Evolutionary conservation across 23 tunicate species (phyloP), one percentile per base, ranked within the genome.

Genomic region (Halocynthia aurantium): DNA sequence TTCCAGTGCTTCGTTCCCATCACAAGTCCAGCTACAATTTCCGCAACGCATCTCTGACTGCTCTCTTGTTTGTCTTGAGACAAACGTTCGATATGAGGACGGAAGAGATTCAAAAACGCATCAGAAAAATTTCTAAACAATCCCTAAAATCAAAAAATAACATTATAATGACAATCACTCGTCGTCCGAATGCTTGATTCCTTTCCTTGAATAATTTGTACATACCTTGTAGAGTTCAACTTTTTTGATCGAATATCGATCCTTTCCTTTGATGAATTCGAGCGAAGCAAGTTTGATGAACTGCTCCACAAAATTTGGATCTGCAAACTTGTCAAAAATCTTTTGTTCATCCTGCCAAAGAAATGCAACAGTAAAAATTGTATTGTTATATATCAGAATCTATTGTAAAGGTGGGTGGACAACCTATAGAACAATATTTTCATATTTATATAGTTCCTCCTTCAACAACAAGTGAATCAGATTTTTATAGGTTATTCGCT

Each of bases 1-100:
- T 56, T 54, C 98, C 98, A 92, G 61, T 92, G 98, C 69, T 92
- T 92, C 5, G 91, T 70, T 8, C 98, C 98, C 85, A 79, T 84
- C 21, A 86, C 98, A 56, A 92, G 71, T 6, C 98, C 98, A 7
- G 92, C 80, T 8, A 86, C 73, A 51, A 92, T 61, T 69, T 92
- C 92, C 19, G 98, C 92, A 18, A 85, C 90, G 58, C 87, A 82
- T 12, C 98, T 77, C 22, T 86, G 90, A 69, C 64, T n/a, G 49
- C 85, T 84, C 58, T 92, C 92, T 31, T 77, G 85, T 51, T 85
- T 80, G 10, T 90, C 97, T 12, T 71, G 52, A 17, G 80, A 77
- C 22, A 92, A 69, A 21, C 75, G 61, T 57, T 67, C 78, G n/a
- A 92, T 77, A 52, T 92, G 86, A 7, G 61, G 55, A 5, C 75